Percentiles rank a stretch among this genome's conserved stretches.
Evolutionary conservation across 2,888 invertebrate species (phyloP).

Genomic region (Empis livida): DNA sequence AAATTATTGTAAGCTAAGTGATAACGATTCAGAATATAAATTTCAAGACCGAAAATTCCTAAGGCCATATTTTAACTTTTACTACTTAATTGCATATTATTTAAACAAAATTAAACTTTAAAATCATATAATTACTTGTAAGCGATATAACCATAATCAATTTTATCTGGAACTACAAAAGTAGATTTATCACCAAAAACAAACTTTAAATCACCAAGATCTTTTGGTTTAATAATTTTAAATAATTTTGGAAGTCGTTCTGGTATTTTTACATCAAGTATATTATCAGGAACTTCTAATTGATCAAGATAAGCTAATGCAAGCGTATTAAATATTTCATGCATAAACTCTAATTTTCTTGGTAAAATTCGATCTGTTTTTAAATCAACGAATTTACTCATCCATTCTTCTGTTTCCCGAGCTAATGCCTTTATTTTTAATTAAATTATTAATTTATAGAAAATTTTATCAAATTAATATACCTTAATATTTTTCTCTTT

Average conservation of each 20-base stretch:
- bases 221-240: constrained; percentile 10
- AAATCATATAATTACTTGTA: too few species aligned
- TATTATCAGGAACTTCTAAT: constrained; percentile 11
- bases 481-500: constrained; percentile 9
- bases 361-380: constrained; percentile 20
- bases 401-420: constrained; percentile 13
- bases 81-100: too few species aligned
- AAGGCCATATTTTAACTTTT: too few species aligned
- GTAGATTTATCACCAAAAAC: constrained; percentile 15
- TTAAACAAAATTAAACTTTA: too few species aligned
- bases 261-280: constrained; percentile 15
- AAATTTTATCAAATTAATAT: background rate
- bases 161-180: constrained; percentile 6
- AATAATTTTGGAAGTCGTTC: constrained; percentile 15
- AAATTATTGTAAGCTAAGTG: too few species aligned
- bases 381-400: constrained; percentile 17
- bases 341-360: constrained; percentile 20
- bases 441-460: background rate
- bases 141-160: constrained; percentile 2
- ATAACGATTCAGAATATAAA: too few species aligned
- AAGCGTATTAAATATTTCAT: constrained; percentile 21
- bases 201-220: constrained; percentile 2
- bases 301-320: constrained; percentile 17
- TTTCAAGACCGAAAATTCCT: too few species aligned
- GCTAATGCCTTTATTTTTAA: constrained; percentile 15